These are phyloP conservation scores for Leptodactylus fallax DNA, from an alignment of 2,797 vertebrate species.

Conservation along the genomic window DNA sequence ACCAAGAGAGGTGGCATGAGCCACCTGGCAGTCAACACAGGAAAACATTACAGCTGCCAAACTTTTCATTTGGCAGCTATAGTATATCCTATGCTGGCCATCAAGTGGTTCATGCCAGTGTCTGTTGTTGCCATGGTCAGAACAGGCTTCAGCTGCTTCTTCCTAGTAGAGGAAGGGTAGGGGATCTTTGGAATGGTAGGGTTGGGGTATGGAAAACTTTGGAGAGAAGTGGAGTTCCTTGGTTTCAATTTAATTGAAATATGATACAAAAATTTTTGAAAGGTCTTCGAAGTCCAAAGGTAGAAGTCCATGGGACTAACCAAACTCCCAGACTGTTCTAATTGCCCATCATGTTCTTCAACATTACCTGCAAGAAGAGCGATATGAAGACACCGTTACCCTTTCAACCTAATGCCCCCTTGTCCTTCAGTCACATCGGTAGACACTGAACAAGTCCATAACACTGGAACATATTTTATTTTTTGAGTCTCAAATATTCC, in stretches of 20 bases:
- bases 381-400: too few relatives aligned
- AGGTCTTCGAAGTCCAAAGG: not conserved
- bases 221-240: not conserved
- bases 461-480: slow-evolving; percentile 12
- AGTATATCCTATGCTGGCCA: too few relatives aligned
- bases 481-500: not conserved
- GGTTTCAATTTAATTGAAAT: not conserved
- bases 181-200: not conserved
- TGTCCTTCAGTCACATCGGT: not conserved
- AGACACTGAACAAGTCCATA: not conserved
- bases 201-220: not conserved
- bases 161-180: not conserved
- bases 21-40: too few relatives aligned
- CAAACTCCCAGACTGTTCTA: not conserved
- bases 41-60: not conserved
- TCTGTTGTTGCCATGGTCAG: not conserved
- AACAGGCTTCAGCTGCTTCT: not conserved
- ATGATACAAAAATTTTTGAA: not conserved
- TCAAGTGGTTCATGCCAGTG: not conserved
- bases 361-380: not conserved
- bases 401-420: too few relatives aligned
- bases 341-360: not conserved
- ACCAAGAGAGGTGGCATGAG: not conserved
- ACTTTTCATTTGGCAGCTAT: too few relatives aligned
- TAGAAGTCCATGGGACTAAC: not conserved